phyloP scores from a whole-genome alignment of 2,113 vertebrate genomes.

The Chaenocephalus aceratus region DNA sequence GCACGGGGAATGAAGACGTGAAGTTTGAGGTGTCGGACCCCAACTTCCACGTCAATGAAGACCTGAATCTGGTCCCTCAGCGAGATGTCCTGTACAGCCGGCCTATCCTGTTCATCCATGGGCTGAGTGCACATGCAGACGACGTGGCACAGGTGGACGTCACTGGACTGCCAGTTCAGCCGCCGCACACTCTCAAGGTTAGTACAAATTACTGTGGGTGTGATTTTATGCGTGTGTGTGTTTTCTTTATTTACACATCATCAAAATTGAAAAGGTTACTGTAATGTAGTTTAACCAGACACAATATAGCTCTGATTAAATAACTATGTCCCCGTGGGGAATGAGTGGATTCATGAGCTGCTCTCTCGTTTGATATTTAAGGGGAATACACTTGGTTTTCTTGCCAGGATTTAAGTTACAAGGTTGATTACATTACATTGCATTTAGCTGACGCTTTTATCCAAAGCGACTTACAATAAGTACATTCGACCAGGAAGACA shows the following conservation, averaged over 20 bases:
- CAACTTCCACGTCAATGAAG: constrained; percentile 87
- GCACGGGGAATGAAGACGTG: constrained; percentile 89
- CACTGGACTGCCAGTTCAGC: constrained; percentile 77
- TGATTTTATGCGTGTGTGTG: neutral
- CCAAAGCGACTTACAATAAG: no score
- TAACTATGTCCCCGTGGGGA: neutral
- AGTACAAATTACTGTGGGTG: constrained; percentile 21
- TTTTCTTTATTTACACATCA: neutral
- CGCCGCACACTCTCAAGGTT: constrained; percentile 85
- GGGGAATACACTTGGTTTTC: neutral
- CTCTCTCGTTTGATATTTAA: constrained; percentile 8
- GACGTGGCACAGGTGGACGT: constrained; percentile 91
- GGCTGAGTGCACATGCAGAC: constrained; percentile 84
- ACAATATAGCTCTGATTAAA: constrained; percentile 22
- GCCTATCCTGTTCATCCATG: constrained; percentile 88
- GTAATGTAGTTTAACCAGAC: constrained; percentile 5
- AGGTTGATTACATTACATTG: no score
- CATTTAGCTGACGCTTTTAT: no score
- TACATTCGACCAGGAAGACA: no score
- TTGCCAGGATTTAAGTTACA: neutral
- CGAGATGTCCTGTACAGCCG: constrained; percentile 82
- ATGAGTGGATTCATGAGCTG: neutral
- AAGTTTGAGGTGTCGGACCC: constrained; percentile 92
- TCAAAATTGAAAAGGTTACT: constrained; percentile 26
- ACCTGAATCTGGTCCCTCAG: constrained; percentile 85